These are phyloP conservation scores for Pseudobourletiella spinata DNA, from an alignment of 1,140 invertebrate genomes.

Conservation along the genomic window DNA sequence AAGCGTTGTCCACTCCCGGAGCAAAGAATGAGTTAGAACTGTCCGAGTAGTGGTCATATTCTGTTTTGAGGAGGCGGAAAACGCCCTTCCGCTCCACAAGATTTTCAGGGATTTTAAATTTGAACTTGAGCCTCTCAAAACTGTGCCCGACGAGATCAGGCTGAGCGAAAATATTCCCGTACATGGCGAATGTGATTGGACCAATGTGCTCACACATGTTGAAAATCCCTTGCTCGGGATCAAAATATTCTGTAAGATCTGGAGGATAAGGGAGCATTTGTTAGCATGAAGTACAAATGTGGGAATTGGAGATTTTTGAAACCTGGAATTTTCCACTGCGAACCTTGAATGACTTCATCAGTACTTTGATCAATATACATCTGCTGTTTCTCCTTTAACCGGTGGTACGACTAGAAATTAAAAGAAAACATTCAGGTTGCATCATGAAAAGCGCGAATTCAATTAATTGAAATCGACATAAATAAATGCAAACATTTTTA, in stretches of 20 bases:
- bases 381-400: constrained; percentile 22
- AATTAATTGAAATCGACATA: no score
- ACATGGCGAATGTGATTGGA: constrained; percentile 25
- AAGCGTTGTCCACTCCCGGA: constrained; percentile 21
- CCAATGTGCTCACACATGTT: constrained; percentile 13
- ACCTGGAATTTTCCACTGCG: no score
- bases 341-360: constrained; percentile 15
- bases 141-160: constrained; percentile 23
- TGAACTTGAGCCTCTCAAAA: constrained; percentile 20
- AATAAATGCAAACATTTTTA: no score
- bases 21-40: constrained; percentile 21
- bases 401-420: constrained; percentile 20
- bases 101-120: constrained; percentile 29
- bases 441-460: no score
- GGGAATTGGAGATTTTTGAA: no score
- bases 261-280: no score
- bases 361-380: constrained; percentile 19
- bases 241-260: constrained; percentile 26
- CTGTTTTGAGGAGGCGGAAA: constrained; percentile 26
- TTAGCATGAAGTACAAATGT: no score
- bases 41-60: constrained; percentile 31
- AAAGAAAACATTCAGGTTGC: neutral
- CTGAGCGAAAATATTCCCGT: constrained; percentile 14
- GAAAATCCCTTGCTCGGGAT: constrained; percentile 28
- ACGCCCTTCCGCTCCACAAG: constrained; percentile 17